phyloP scores from a whole-genome alignment of 2,797 vertebrate genomes.

The Poeciliopsis presidionis region DNA sequence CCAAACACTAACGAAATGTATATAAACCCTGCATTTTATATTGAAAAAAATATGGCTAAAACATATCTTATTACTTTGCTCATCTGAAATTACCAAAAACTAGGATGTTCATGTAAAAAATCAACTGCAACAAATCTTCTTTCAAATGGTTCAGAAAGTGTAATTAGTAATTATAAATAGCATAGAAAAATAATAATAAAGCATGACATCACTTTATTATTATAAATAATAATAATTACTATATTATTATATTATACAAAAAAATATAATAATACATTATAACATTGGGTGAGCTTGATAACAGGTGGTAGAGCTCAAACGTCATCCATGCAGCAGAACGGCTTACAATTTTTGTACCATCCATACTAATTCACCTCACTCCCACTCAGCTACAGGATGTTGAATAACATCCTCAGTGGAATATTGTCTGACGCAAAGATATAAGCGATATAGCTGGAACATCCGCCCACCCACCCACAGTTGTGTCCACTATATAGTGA shows the following conservation, averaged over 20 bases:
- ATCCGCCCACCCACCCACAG: constrained; percentile 1
- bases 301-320: constrained; percentile 10
- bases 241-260: no score
- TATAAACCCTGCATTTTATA: not conserved
- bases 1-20: not conserved
- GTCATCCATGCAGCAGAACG: not conserved
- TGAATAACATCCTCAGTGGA: constrained; percentile 7
- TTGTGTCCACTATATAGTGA: not conserved
- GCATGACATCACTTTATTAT: no score
- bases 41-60: not conserved
- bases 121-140: no score
- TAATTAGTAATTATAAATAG: no score
- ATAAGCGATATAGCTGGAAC: not conserved
- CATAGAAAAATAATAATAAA: no score
- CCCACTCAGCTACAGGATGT: not conserved
- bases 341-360: not conserved
- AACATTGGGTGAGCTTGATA: not conserved
- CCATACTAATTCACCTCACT: constrained; percentile 2
- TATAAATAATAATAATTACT: no score
- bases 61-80: not conserved
- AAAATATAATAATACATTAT: no score
- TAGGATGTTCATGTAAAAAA: not conserved
- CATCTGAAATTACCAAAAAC: not conserved
- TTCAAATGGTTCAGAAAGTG: no score
- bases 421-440: not conserved